Percentiles rank a stretch among this genome's conserved stretches.
These are phyloP conservation scores for Eulemur macaco DNA, from an alignment of 2,113 vertebrate genomes.

Conservation along the genomic window DNA sequence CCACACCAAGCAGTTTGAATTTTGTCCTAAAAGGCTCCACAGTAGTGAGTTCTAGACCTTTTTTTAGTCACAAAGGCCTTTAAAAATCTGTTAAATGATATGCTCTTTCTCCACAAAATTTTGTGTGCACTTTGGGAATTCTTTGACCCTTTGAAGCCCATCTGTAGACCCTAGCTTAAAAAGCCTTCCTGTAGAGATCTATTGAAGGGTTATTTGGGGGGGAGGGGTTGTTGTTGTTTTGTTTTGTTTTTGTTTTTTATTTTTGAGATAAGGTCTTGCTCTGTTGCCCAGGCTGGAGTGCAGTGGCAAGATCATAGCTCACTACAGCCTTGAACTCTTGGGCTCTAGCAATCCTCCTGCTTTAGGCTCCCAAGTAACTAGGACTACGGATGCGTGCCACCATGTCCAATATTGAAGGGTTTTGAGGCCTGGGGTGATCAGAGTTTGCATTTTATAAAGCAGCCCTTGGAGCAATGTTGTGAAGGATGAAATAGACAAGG, in stretches of 20 bases:
- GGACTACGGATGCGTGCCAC: no score
- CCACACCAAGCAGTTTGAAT: not conserved
- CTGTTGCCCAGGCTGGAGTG: no score
- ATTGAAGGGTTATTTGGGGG: not conserved
- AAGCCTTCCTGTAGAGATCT: not conserved
- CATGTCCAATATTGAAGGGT: not conserved
- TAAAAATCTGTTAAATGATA: conserved; percentile 28
- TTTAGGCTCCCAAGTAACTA: no score
- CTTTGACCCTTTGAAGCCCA: not conserved
- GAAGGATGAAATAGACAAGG: not conserved
- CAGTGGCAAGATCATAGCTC: no score
- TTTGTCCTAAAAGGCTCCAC: not conserved
- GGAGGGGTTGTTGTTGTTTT: no score
- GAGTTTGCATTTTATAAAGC: conserved; percentile 11
- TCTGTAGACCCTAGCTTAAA: not conserved
- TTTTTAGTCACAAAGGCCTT: conserved; percentile 9
- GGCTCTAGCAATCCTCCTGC: no score
- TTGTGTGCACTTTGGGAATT: not conserved
- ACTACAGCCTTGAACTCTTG: no score
- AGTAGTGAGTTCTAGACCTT: not conserved
- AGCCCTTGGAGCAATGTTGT: not conserved
- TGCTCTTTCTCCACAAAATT: not conserved
- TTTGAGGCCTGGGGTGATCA: not conserved
- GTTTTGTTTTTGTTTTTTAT: no score
- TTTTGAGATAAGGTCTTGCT: no score